Conservation (phyloP, 2,797 vertebrate genomes). For the Somateria mollissima region DNA sequence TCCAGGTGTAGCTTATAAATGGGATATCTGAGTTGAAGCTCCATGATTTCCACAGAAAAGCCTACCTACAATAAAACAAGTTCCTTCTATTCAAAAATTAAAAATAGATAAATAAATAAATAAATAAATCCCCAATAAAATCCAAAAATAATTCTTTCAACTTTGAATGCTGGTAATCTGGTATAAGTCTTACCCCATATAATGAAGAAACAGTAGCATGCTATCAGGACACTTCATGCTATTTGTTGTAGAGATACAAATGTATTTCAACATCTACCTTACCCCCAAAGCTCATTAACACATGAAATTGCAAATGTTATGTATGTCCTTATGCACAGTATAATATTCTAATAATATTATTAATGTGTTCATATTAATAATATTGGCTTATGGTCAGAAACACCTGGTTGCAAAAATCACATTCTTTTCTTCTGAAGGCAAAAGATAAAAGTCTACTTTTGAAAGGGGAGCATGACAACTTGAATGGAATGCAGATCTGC, state of each 20-base stretch:
- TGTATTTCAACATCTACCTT: constrained; percentile 19
- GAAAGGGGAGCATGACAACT: constrained; percentile 12
- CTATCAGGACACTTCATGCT: constrained; percentile 7
- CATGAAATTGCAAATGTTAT: constrained; percentile 11
- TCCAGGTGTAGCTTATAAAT: background rate
- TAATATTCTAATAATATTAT: constrained; percentile 49
- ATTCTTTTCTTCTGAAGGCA: constrained; percentile 29
- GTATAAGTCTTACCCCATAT: constrained; percentile 35
- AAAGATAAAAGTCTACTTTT: constrained; percentile 56
- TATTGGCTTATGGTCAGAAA: constrained; percentile 58
- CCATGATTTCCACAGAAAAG: background rate
- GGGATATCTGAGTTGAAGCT: background rate
- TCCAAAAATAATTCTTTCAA: constrained; percentile 35
- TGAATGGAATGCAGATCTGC: constrained; percentile 56
- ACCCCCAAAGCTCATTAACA: constrained; percentile 32
- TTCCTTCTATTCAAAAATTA: background rate
- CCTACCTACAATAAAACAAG: constrained; percentile 51
- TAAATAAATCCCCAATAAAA: constrained; percentile 18
- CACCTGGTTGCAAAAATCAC: constrained; percentile 55
- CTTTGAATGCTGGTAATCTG: background rate
- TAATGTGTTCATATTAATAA: constrained; percentile 65
- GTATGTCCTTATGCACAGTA: background rate
- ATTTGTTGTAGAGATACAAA: constrained; percentile 37
- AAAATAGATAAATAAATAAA: background rate
- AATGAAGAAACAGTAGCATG: background rate